phyloP scores from a whole-genome alignment of 2,113 vertebrate genomes.

The Grammomys dolichurus region DNA sequence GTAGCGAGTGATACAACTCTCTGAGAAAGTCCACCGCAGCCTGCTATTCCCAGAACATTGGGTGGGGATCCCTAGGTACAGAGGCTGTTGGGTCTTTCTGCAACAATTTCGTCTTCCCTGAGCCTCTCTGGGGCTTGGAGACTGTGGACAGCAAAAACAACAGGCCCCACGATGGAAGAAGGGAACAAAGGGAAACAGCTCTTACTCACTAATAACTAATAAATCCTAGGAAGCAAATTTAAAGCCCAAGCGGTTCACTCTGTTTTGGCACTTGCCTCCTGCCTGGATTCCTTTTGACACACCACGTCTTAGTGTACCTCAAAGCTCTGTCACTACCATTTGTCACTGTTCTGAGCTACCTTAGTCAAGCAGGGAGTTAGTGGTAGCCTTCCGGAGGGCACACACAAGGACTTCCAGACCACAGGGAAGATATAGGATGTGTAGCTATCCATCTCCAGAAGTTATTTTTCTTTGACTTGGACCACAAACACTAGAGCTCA shows the following conservation, averaged over 20 bases:
- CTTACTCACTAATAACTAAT: background rate
- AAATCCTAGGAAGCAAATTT: background rate
- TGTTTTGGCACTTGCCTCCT: background rate
- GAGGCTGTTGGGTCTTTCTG: background rate
- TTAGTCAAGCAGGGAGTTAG: background rate
- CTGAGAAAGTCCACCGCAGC: background rate
- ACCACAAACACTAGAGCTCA: rapidly evolving
- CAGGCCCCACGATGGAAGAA: background rate
- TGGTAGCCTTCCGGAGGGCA: background rate
- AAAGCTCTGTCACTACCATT: background rate
- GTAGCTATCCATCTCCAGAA: rapidly evolving
- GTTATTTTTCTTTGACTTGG: background rate
- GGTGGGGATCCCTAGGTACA: background rate
- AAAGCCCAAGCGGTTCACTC: rapidly evolving
- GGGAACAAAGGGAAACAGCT: too few relatives aligned
- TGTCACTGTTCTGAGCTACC: too few relatives aligned
- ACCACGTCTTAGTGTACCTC: background rate
- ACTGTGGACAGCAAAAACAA: background rate
- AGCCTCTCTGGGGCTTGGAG: background rate
- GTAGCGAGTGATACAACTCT: background rate
- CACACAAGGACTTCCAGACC: background rate
- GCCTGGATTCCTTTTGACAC: background rate
- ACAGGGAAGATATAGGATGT: background rate
- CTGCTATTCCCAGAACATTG: background rate
- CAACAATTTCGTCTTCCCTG: background rate